These are phyloP conservation scores for Antitype chi DNA, from an alignment of 2,888 invertebrate genomes.

Conservation along the genomic window DNA sequence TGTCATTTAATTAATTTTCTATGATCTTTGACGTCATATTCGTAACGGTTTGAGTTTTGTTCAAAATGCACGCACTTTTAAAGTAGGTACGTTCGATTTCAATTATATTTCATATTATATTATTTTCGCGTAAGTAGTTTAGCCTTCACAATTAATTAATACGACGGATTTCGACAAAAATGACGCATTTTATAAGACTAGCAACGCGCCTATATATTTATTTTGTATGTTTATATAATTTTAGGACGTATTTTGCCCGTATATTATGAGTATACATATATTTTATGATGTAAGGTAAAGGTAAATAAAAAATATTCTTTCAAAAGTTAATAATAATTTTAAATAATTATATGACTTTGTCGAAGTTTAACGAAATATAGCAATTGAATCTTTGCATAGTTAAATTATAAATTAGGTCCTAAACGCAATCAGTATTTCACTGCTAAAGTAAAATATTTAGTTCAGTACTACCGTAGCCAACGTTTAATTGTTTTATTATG, in stretches of 20 bases:
- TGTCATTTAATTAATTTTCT: constrained; percentile 2
- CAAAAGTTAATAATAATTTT: constrained; percentile 74
- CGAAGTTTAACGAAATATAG: constrained; percentile 71
- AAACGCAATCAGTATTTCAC: constrained; percentile 65
- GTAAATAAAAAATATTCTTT: constrained; percentile 65
- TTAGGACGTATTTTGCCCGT: constrained; percentile 77
- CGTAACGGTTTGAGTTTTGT: constrained; percentile 8
- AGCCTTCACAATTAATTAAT: constrained; percentile 53
- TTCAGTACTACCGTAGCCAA: constrained; percentile 69
- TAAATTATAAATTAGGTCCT: constrained; percentile 64
- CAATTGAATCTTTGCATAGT: constrained; percentile 59
- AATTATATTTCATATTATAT: constrained; percentile 29
- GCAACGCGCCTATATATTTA: constrained; percentile 69
- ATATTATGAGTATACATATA: constrained; percentile 69
- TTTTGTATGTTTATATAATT: constrained; percentile 63
- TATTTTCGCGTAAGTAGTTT: constrained; percentile 48
- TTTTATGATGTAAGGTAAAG: constrained; percentile 57
- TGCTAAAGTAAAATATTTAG: constrained; percentile 64
- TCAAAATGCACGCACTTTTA: constrained; percentile 41
- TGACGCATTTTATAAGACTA: constrained; percentile 78
- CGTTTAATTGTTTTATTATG: constrained; percentile 73
- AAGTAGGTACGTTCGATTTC: constrained; percentile 32
- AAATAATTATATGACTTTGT: constrained; percentile 77
- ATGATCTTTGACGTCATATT: background rate
- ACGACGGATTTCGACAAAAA: constrained; percentile 70